Conservation (phyloP, 2,113 vertebrate species). For the Protobothrops flavoviridis region DNA sequence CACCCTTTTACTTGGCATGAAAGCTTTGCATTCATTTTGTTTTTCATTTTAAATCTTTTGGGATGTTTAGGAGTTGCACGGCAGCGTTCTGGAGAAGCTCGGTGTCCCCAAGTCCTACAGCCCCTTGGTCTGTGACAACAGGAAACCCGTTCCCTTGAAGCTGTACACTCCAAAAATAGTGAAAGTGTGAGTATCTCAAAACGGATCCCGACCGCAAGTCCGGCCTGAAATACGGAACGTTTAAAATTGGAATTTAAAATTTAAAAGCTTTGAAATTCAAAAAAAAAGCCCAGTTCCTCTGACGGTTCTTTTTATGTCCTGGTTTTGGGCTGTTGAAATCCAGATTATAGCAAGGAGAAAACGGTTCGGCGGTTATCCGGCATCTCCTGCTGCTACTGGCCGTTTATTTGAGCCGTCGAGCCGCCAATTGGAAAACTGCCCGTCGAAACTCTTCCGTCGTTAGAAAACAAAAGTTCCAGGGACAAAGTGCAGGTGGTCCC, state of each 20-base stretch:
- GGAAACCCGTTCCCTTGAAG: conserved; percentile 87
- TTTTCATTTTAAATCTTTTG: conserved; percentile 4
- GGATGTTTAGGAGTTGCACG: conserved; percentile 73
- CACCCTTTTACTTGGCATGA: not conserved
- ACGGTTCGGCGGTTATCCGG: no score
- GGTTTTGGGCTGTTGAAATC: no score
- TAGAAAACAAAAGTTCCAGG: no score
- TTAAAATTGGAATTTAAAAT: not conserved
- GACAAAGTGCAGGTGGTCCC: no score
- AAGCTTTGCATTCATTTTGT: not conserved
- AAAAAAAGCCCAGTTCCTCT: not conserved
- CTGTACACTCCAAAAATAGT: conserved; percentile 90
- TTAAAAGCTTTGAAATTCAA: no score
- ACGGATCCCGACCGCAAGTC: not conserved
- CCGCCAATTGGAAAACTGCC: no score
- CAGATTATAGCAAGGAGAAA: no score
- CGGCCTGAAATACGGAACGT: no score
- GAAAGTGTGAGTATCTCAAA: conserved; percentile 84
- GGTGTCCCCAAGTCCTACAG: conserved; percentile 51
- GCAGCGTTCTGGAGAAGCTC: conserved; percentile 70
- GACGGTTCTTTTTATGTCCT: no score
- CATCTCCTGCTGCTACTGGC: no score
- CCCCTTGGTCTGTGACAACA: conserved; percentile 84
- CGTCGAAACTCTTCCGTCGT: no score
- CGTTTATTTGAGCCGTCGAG: no score